phyloP scores from a whole-genome alignment of 2,113 vertebrate species.

The Lonchura striata region DNA sequence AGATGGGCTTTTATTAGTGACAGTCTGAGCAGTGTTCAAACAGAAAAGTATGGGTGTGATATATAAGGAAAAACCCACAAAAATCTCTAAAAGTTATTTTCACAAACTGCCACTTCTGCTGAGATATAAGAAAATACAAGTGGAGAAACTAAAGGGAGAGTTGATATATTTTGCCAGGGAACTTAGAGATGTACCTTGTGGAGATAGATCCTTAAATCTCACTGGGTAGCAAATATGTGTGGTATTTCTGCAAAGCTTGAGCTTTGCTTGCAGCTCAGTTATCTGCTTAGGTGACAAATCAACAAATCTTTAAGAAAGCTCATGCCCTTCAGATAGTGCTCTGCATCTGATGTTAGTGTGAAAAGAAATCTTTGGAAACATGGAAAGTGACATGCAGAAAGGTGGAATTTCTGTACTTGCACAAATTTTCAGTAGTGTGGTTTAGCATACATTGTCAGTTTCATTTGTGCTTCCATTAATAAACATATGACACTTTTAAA shows the following conservation, averaged over 20 bases:
- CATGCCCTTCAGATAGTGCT: not conserved
- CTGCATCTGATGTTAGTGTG: not conserved
- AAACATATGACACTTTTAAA: not conserved
- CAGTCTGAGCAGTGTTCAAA: not conserved
- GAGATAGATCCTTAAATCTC: not conserved
- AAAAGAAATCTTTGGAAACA: not conserved
- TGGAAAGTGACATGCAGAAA: not conserved
- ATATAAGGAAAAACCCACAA: not conserved
- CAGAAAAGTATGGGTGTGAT: not conserved
- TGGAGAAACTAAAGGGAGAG: not conserved
- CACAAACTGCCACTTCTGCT: not conserved
- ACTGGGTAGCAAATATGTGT: not conserved
- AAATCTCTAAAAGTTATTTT: not conserved
- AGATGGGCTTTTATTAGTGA: not conserved
- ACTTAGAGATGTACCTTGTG: not conserved
- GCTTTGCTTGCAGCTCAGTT: not conserved
- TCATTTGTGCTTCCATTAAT: not conserved
- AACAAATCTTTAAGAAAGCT: not conserved
- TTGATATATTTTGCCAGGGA: not conserved
- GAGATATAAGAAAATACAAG: not conserved
- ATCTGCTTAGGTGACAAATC: not conserved
- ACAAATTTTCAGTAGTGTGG: not conserved
- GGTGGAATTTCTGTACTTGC: not conserved
- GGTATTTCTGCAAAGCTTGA: not conserved
- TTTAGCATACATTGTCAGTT: not conserved